These are phyloP conservation scores for Drosophila anomalipes DNA, from an alignment of 2,888 invertebrate species.

Conservation along the genomic window DNA sequence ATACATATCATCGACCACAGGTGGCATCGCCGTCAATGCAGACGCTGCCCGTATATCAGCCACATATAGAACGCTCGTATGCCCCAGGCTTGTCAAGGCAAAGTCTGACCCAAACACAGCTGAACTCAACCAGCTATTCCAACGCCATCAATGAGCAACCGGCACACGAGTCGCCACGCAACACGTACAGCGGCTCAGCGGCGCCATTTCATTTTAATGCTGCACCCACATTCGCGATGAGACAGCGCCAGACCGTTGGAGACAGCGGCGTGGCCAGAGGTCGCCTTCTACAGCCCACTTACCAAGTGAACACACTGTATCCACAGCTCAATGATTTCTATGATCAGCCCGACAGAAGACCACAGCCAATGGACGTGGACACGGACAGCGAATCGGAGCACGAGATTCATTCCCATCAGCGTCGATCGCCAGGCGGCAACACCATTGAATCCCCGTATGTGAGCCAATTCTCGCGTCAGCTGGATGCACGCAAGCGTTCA, in stretches of 20 bases:
- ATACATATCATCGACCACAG: conserved; percentile 60
- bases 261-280: conserved; percentile 46
- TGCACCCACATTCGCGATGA: background rate
- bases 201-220: conserved; percentile 38
- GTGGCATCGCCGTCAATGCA: conserved; percentile 8
- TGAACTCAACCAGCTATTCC: conserved; percentile 64
- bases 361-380: conserved; percentile 48
- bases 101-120: conserved; percentile 52
- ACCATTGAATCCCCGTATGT: conserved; percentile 43
- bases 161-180: conserved; percentile 8
- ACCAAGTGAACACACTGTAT: conserved; percentile 54
- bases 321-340: conserved; percentile 68
- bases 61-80: conserved; percentile 37
- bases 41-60: conserved; percentile 34
- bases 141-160: conserved; percentile 21
- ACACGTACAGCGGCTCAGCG: conserved; percentile 58
- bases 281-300: conserved; percentile 62
- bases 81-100: conserved; percentile 25
- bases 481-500: conserved; percentile 34
- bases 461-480: conserved; percentile 46
- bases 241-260: conserved; percentile 38
- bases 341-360: conserved; percentile 25
- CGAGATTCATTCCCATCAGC: conserved; percentile 23
- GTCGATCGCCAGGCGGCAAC: conserved; percentile 8
- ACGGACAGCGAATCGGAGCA: conserved; percentile 64